Percentiles rank a stretch among this genome's conserved stretches.
Conservation (phyloP, 2,888 invertebrate genomes). For the Anthophora plumipes region DNA sequence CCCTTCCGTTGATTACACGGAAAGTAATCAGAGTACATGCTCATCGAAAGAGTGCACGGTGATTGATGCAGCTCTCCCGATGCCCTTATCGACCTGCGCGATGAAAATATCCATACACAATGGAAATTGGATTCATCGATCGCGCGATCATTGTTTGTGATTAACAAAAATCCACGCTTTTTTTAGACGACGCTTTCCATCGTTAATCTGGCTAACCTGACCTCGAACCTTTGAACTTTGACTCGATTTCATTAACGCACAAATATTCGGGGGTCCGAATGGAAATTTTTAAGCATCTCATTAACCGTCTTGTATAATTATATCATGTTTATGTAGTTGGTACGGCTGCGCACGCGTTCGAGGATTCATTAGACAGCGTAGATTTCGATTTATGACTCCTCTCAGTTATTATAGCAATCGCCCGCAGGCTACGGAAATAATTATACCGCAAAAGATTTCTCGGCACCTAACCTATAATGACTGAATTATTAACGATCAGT, state of each 20-base stretch:
- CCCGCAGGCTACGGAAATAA: too few species aligned
- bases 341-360: not conserved
- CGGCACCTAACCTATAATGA: too few species aligned
- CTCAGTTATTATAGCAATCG: not conserved
- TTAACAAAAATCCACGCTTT: slow-evolving; percentile 2
- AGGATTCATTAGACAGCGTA: not conserved
- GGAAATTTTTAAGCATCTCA: not conserved
- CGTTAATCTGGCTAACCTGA: too few species aligned
- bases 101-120: slow-evolving; percentile 27
- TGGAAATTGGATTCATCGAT: slow-evolving; percentile 21
- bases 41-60: slow-evolving; percentile 30
- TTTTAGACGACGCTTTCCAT: too few species aligned
- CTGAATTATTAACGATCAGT: too few species aligned
- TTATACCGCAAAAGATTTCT: too few species aligned
- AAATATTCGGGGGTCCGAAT: not conserved
- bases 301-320: not conserved
- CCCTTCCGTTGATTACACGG: not conserved
- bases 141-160: not conserved
- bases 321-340: too few species aligned
- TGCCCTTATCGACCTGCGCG: not conserved
- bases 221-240: not conserved
- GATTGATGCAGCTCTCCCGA: slow-evolving; percentile 26
- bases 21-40: slow-evolving; percentile 39
- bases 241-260: not conserved
- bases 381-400: not conserved